phyloP scores from a whole-genome alignment of 2,797 vertebrate genomes.

The Distichodus sexfasciatus region DNA sequence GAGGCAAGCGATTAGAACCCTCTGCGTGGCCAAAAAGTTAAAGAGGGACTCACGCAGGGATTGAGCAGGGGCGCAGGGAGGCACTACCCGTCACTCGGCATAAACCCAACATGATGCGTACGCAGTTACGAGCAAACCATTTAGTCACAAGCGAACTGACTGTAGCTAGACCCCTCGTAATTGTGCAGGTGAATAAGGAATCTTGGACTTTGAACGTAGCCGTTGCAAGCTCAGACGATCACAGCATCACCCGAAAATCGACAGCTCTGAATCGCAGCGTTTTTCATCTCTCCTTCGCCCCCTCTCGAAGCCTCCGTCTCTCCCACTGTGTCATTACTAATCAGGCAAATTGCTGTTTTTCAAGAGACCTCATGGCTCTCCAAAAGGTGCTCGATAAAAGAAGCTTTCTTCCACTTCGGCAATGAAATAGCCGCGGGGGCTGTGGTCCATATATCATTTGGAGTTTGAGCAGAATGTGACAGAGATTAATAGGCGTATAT shows the following conservation, averaged over 20 bases:
- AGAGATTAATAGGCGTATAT: constrained; percentile 16
- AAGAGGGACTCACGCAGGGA: constrained; percentile 47
- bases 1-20: constrained; percentile 42
- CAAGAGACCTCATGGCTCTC: background rate
- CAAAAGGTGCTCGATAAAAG: background rate
- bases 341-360: constrained; percentile 5
- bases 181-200: no score
- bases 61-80: constrained; percentile 23
- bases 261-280: background rate
- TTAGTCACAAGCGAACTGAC: background rate
- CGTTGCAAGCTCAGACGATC: no score
- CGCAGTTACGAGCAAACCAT: constrained; percentile 22
- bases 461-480: constrained; percentile 2
- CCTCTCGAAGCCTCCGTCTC: background rate
- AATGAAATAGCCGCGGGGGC: background rate
- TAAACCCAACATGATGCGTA: constrained; percentile 38
- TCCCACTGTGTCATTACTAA: background rate
- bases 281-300: background rate
- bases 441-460: constrained; percentile 10
- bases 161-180: no score
- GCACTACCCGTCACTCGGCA: constrained; percentile 27
- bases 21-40: constrained; percentile 36
- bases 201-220: no score
- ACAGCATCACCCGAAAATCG: no score
- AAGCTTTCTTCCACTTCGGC: background rate